Conservation (phyloP, 2,888 invertebrate species). For the Mimas tiliae region DNA sequence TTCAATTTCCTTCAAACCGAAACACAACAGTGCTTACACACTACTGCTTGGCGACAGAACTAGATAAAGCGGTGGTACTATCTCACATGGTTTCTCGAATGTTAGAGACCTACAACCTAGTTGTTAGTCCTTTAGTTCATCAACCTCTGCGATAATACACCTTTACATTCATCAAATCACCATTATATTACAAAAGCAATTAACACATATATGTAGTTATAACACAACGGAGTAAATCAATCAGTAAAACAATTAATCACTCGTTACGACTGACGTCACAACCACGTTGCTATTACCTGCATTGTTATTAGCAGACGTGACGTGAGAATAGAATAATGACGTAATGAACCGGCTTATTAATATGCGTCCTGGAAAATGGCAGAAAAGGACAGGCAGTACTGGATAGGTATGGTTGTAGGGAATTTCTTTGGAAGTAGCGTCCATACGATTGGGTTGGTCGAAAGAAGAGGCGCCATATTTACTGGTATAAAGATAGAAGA, state of each 20-base stretch:
- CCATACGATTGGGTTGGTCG: too few species aligned
- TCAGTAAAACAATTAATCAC: neutral
- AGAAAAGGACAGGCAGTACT: neutral
- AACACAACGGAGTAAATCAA: conserved; percentile 1
- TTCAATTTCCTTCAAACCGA: too few species aligned
- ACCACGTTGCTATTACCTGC: neutral
- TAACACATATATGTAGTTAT: too few species aligned
- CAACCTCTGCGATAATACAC: neutral
- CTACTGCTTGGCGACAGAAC: too few species aligned
- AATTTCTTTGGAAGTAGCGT: too few species aligned
- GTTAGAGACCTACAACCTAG: too few species aligned
- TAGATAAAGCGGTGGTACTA: too few species aligned
- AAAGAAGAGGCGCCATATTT: neutral
- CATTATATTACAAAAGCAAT: conserved; percentile 3
- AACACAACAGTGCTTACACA: too few species aligned
- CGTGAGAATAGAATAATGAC: neutral
- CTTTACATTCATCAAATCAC: neutral
- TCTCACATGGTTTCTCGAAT: too few species aligned
- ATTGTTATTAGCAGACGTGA: neutral
- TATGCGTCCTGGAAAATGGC: too few species aligned
- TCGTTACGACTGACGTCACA: neutral
- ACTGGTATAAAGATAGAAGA: neutral
- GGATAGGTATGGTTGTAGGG: too few species aligned
- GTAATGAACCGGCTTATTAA: neutral
- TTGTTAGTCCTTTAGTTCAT: neutral